phyloP scores from a whole-genome alignment of 2,888 invertebrate species.

The Chaetogeoica ovagalla region DNA sequence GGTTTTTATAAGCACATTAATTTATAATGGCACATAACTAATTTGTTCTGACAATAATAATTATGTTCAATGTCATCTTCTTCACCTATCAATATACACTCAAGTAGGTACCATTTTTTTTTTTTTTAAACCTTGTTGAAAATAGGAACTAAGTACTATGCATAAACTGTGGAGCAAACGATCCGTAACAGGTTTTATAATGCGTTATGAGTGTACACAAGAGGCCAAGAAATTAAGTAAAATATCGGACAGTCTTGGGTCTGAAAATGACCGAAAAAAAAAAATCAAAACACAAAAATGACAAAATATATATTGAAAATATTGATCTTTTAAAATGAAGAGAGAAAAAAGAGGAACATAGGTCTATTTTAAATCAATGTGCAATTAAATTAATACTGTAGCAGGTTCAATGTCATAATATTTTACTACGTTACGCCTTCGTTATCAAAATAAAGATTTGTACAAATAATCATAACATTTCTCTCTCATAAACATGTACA shows the following conservation, averaged over 20 bases:
- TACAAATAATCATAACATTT: background rate
- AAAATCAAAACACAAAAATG: constrained; percentile 31
- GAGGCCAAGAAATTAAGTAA: constrained; percentile 47
- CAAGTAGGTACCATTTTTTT: background rate
- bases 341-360: constrained; percentile 39
- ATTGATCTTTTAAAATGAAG: constrained; percentile 39
- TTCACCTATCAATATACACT: constrained; percentile 46
- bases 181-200: background rate
- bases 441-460: background rate
- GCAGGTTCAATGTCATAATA: constrained; percentile 27
- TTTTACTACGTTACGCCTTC: background rate
- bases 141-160: constrained; percentile 33
- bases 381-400: constrained; percentile 31
- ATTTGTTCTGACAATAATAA: constrained; percentile 42
- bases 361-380: background rate
- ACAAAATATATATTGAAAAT: constrained; percentile 18
- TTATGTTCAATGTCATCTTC: constrained; percentile 18
- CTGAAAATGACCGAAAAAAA: constrained; percentile 34
- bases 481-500: too few relatives aligned
- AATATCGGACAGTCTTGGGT: constrained; percentile 47
- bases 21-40: constrained; percentile 50
- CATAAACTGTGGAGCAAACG: background rate
- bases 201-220: constrained; percentile 32
- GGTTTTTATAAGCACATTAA: constrained; percentile 45
- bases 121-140: constrained; percentile 25